A percentile compares a stretch with the other conserved stretches of the same genome.
Conservation (phyloP, 2,888 invertebrate genomes). For the Apamea epomidion region DNA sequence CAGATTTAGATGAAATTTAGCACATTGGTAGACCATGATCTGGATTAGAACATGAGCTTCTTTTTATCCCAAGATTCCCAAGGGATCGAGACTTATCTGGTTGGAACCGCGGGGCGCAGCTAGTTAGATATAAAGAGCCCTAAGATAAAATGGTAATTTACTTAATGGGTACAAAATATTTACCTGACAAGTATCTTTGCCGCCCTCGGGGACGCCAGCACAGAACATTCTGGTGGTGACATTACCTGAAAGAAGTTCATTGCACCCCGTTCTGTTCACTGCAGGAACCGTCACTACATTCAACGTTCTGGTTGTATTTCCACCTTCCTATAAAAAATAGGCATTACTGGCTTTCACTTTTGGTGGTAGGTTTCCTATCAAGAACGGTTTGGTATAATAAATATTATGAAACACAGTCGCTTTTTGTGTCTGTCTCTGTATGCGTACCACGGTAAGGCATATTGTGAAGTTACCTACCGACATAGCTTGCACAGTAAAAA, state of each 20-base stretch:
- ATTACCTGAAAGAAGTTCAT: slow-evolving; percentile 25
- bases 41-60: too few species aligned
- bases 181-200: slow-evolving; percentile 87
- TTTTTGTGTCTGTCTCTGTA: not conserved
- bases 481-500: too few species aligned
- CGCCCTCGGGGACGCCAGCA: slow-evolving; percentile 81
- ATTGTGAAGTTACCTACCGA: too few species aligned
- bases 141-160: not conserved
- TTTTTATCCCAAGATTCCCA: not conserved
- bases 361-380: not conserved
- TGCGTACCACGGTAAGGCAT: too few species aligned
- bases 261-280: slow-evolving; percentile 60
- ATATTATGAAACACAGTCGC: not conserved
- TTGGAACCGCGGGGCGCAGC: too few species aligned
- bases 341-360: not conserved
- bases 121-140: too few species aligned
- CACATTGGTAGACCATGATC: not conserved
- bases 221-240: slow-evolving; percentile 83
- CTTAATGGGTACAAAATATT: not conserved
- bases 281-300: slow-evolving; percentile 73
- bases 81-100: not conserved
- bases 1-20: fast-evolving
- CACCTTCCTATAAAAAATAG: slow-evolving; percentile 74
- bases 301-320: slow-evolving; percentile 68
- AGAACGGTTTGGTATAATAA: not conserved